Percentiles rank a stretch among this genome's conserved stretches.
These are phyloP conservation scores for Diabrotica balteata DNA, from an alignment of 2,888 invertebrate genomes.

Conservation along the genomic window DNA sequence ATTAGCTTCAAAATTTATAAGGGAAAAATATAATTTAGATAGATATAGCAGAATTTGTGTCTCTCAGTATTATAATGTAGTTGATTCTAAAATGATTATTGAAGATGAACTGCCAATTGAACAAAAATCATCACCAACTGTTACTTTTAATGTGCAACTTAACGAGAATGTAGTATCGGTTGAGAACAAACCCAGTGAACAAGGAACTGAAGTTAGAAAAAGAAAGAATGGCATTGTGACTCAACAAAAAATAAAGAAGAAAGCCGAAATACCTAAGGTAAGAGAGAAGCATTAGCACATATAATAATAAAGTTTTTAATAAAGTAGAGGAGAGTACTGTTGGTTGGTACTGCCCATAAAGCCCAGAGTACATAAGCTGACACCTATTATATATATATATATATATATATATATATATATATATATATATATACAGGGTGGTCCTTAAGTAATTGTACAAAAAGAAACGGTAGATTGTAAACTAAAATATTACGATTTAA, in stretches of 20 bases:
- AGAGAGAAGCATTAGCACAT: neutral
- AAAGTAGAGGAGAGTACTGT: too few relatives aligned
- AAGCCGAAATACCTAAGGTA: conserved; percentile 16
- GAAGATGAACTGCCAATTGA: conserved; percentile 3
- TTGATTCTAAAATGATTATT: conserved; percentile 25
- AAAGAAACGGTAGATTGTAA: too few relatives aligned
- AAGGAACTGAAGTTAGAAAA: neutral
- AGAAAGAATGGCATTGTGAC: conserved; percentile 4
- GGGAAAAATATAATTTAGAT: conserved; percentile 44
- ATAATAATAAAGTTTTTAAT: too few relatives aligned
- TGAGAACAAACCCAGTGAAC: neutral
- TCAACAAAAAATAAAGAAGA: conserved; percentile 8
- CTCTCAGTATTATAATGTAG: conserved; percentile 38
- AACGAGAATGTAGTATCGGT: conserved; percentile 5
- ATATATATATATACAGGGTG: too few relatives aligned
- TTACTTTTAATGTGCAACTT: neutral
- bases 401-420: too few relatives aligned
- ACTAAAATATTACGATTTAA: too few relatives aligned
- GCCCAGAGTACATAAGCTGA: too few relatives aligned
- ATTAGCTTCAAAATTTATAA: conserved; percentile 40
- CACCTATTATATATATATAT: too few relatives aligned
- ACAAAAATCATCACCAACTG: conserved; percentile 4
- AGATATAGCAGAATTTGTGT: conserved; percentile 45
- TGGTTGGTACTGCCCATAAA: too few relatives aligned
- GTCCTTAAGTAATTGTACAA: too few relatives aligned